These are phyloP conservation scores for Hipparchia sbordonii DNA, from an alignment of 2,888 invertebrate genomes.

Conservation along the genomic window DNA sequence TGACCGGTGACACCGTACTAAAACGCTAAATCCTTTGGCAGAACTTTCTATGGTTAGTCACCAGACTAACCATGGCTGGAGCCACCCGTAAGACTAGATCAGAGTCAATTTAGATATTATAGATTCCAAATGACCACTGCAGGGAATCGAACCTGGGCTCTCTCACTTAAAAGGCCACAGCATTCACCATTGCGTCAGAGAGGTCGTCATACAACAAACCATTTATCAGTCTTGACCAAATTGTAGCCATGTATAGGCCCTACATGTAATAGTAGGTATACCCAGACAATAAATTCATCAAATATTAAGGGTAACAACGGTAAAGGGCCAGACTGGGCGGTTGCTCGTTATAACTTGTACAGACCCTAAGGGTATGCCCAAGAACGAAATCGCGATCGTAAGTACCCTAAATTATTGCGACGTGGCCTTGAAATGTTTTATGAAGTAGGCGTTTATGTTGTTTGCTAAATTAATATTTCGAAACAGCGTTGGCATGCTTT, in stretches of 20 bases:
- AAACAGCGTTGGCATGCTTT: constrained; percentile 11
- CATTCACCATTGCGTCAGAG: too few species aligned
- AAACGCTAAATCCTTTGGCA: too few species aligned
- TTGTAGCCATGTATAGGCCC: neutral
- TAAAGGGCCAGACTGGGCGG: constrained; percentile 16
- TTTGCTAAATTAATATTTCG: constrained; percentile 16
- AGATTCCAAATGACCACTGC: too few species aligned
- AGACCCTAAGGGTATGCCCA: constrained; percentile 16
- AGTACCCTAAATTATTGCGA: constrained; percentile 1
- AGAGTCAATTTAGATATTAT: too few species aligned
- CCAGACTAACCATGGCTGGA: too few species aligned
- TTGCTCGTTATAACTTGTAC: constrained; percentile 28
- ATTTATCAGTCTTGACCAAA: neutral
- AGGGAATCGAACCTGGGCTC: too few species aligned
- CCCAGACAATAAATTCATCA: constrained; percentile 12
- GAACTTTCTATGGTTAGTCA: too few species aligned
- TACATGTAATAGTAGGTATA: neutral
- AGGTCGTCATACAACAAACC: neutral
- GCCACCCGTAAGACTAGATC: too few species aligned
- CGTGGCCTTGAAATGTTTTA: constrained; percentile 20
- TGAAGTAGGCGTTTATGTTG: constrained; percentile 10
- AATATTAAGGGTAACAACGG: constrained; percentile 16
- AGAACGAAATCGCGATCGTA: constrained; percentile 14
- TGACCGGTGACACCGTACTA: too few species aligned
- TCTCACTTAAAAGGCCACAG: too few species aligned